Evolutionary conservation across 2,888 invertebrate species (phyloP).

Genomic region (Magallana nippona): DNA sequence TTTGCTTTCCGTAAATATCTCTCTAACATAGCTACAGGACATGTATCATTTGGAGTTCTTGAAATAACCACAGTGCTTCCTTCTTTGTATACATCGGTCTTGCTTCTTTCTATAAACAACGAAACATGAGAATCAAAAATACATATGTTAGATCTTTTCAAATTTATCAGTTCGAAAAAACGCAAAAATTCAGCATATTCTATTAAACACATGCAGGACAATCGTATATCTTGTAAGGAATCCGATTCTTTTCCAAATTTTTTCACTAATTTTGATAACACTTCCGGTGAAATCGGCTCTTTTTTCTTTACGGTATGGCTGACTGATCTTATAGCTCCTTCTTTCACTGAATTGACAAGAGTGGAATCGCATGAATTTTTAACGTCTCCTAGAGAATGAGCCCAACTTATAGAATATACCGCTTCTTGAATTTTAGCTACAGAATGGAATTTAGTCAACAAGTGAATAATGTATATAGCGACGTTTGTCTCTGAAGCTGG

Average conservation of each 20-base stretch:
- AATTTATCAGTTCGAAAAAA: conserved; percentile 6
- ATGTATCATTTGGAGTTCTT: conserved; percentile 6
- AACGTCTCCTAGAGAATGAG: conserved; percentile 23
- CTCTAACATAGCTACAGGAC: conserved; percentile 26
- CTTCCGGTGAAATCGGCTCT: conserved; percentile 28
- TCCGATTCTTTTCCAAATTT: neutral
- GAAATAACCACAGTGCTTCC: conserved; percentile 9
- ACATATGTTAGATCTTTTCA: conserved; percentile 20
- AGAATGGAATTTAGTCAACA: conserved; percentile 14
- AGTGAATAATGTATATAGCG: conserved; percentile 22
- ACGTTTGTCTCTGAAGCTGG: conserved; percentile 28
- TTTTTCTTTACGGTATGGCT: conserved; percentile 15
- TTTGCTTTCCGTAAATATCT: conserved; percentile 6
- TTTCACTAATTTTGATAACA: neutral
- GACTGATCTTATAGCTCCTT: conserved; percentile 8
- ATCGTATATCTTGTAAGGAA: neutral
- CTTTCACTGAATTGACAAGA: conserved; percentile 27
- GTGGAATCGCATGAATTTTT: conserved; percentile 33
- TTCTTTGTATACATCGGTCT: conserved; percentile 31
- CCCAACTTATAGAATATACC: conserved; percentile 15
- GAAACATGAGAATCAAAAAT: conserved; percentile 31
- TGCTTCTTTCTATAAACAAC: conserved; percentile 20
- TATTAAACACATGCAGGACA: conserved; percentile 1
- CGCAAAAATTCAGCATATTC: conserved; percentile 20
- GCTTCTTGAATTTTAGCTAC: conserved; percentile 30